These are phyloP conservation scores for Apus apus DNA, from an alignment of 2,113 vertebrate genomes.

Conservation along the genomic window DNA sequence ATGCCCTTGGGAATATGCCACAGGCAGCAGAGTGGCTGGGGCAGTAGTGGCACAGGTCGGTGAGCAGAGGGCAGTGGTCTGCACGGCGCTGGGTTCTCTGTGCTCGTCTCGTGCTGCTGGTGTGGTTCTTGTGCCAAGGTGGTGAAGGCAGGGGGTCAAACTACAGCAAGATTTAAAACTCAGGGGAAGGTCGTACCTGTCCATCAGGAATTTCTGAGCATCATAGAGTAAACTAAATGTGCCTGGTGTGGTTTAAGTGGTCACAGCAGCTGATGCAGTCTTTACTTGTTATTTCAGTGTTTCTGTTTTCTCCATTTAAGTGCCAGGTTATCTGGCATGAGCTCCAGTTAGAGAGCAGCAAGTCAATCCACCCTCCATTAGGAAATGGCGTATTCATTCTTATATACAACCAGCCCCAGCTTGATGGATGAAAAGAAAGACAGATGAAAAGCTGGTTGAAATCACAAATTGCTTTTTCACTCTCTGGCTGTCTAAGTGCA, in stretches of 20 bases:
- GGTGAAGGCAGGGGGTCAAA: not conserved
- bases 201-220: not conserved
- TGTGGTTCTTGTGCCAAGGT: not conserved
- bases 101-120: rapidly evolving
- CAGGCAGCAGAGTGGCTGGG: rapidly evolving
- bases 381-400: not conserved
- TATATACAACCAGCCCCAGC: not conserved
- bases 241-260: not conserved
- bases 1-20: rapidly evolving
- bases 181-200: not conserved
- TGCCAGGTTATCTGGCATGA: not conserved
- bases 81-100: not conserved
- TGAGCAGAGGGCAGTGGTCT: not conserved
- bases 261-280: not conserved
- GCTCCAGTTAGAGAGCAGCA: not conserved
- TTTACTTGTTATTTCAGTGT: not conserved
- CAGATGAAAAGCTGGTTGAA: constrained; percentile 6
- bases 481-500: not conserved
- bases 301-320: not conserved
- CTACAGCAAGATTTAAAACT: not conserved
- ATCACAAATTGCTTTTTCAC: not conserved
- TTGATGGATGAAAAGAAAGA: not conserved
- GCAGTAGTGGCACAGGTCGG: not conserved
- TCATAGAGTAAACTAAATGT: not conserved
- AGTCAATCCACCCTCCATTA: constrained; percentile 1